Conservation (phyloP, 2,888 invertebrate species). For the Geophilus truncorum region DNA sequence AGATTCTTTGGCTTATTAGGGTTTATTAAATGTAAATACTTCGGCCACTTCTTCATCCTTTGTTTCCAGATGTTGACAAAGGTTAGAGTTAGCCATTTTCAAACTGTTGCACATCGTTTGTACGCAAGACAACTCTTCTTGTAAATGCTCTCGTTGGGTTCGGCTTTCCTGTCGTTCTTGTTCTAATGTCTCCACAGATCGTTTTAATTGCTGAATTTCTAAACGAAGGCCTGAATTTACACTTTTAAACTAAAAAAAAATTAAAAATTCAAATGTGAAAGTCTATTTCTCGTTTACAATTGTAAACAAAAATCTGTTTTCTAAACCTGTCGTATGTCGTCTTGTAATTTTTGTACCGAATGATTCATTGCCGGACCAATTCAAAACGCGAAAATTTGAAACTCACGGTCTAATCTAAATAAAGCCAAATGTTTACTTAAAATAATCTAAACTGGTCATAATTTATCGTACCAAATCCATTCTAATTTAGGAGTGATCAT, state of each 20-base stretch:
- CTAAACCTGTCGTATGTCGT: background rate
- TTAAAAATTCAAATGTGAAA: background rate
- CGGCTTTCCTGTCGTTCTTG: conserved; percentile 10
- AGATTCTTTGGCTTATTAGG: too few relatives aligned
- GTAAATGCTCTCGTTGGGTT: background rate
- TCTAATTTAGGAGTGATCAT: background rate
- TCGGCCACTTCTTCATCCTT: conserved; percentile 7
- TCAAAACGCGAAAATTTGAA: background rate
- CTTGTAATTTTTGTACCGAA: conserved; percentile 4
- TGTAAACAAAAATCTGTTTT: background rate
- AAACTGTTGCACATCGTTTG: conserved; percentile 19
- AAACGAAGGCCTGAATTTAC: conserved; percentile 1
- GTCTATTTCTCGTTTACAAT: background rate
- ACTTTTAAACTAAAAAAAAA: background rate
- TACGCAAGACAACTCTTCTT: background rate
- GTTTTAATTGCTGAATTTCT: conserved; percentile 2
- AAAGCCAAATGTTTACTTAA: background rate
- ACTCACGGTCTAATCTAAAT: background rate
- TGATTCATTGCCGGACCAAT: conserved; percentile 6
- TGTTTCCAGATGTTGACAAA: background rate
- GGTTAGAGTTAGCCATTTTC: conserved; percentile 5
- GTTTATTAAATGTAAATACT: background rate
- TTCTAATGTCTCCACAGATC: background rate
- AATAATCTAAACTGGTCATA: background rate
- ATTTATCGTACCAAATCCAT: background rate